Base-by-base conservation (phyloP, 2,888 invertebrate genomes). In the Synergus laeviventris region DNA sequence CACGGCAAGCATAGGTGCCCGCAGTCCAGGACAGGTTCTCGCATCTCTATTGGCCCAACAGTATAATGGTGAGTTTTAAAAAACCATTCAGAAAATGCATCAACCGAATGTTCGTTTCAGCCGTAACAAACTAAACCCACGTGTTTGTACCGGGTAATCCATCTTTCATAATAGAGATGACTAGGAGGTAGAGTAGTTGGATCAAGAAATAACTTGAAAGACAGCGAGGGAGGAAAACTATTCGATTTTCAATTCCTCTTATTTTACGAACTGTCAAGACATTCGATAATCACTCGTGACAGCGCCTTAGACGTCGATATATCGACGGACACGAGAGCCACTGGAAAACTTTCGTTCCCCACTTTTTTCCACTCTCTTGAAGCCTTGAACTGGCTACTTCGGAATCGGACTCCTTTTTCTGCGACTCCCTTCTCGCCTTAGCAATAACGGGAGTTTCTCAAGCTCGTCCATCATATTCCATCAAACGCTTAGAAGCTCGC, bases 401-500 rank as follows among this genome's bases (percentile, higher is more conserved):
- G 39, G 42, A 75, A 62, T 75, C 62, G 62, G 62, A 74, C 45
- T 76, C 21, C 66, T 76, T 70, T 36, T 59, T 42, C 75, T 74
- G 42, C 8, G 9, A 45, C 62, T 59, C 49, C 24, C 73, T 39
- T 70, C 18, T 73, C 61, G n/a, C 56, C 60, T 36, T 45, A 24
- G 82, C 85, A 86, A 84, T 85, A 84, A 85, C 81, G 76, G 78
- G 83, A 83, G 82, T 85, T 84, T 78, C 79, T 82, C 79, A 81
- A 79, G 82, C 87, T 88, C 87, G 85, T 88, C 84, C 88, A 88
- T 88, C 88, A 88, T 88, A 84, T 87, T 88, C 88, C 87, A 88
- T 88, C 88, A 88, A 84, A 84, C 81, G 80, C 82, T 86, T 81
- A 76, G 82, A 80, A 79, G 79, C 76, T 81, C 76, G 64, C 77